Evolutionary conservation across 2,113 vertebrate genomes (phyloP).

Genomic region (Pelodiscus sinensis): DNA sequence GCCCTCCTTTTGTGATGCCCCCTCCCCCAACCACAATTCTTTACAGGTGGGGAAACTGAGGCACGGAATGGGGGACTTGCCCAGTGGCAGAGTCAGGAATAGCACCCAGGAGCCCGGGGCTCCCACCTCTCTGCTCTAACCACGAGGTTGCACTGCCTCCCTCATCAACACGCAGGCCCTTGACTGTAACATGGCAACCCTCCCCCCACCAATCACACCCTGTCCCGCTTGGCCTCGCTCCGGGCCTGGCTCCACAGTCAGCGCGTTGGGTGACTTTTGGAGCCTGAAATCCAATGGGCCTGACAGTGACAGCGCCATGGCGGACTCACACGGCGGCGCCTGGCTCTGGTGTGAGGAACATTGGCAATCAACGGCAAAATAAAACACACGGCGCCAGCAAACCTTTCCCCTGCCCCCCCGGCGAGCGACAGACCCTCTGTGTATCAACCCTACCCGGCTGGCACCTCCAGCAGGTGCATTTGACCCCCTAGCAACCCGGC

Average conservation of each 20-base stretch:
- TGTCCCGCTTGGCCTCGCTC: not conserved
- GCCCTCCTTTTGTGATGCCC: not conserved
- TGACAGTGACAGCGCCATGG: not conserved
- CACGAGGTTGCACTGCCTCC: not conserved
- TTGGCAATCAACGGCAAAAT: not conserved
- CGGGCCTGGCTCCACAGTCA: not conserved
- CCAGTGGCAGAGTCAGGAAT: not conserved
- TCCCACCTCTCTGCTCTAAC: not conserved
- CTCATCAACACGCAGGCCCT: not conserved
- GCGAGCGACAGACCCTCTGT: not conserved
- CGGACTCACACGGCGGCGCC: not conserved
- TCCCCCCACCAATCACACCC: not conserved
- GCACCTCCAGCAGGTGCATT: fast-evolving
- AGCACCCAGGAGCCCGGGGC: not conserved
- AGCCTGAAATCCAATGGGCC: not conserved
- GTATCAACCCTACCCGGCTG: fast-evolving
- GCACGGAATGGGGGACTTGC: not conserved
- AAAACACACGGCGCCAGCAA: not conserved
- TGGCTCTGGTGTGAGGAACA: not conserved
- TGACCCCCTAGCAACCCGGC: not conserved
- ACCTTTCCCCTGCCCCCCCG: not conserved
- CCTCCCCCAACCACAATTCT: not conserved
- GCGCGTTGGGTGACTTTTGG: not conserved
- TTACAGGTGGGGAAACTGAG: not conserved
- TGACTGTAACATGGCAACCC: not conserved